Evolutionary conservation across 2,888 invertebrate species (phyloP), one percentile per base, ranked within the genome.

Genomic region (Meliscaeva auricollis): DNA sequence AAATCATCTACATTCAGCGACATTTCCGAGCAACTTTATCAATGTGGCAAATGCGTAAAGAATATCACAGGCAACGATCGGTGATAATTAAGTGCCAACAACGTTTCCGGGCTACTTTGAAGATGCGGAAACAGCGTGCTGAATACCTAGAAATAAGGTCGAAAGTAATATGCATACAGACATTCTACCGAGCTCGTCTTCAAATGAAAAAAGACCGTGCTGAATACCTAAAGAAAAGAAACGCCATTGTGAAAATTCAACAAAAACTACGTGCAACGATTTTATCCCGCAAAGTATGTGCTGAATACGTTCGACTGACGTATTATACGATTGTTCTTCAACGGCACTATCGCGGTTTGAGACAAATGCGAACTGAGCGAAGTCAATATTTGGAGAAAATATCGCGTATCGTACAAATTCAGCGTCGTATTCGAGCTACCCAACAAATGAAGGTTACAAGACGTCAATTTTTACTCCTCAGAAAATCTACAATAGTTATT

Each of bases 1-100:
- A 87, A 22, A 89, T 90, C 20, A 89, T 88, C 77, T 7, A 90
- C 89, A 87, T 93, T 90, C 88, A 93, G 90, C 89, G 92, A 92
- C 85, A 69, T 2, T 90, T 89, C 54, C 88, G 87, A 13, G 90
- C 91, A 1, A 66, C 89, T 26, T 88, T 89, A 38, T 26, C 75
- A 0, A 91, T 91, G 91, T 89, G 89, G 3, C 88, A 88, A 3
- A 89, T 90, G 60, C 89, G 90, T 3, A 90, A 90, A 11, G 89
- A 90, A 50, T 91, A 66, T 89, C 73, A 88, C 74, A 0, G 90
- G 88, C 0, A 90, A 87, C 48, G 66, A 48, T 30, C 6, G 2
- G 20, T 35, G 9, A 66, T 66, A 20, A 66, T 66, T 6, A 50
- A 22, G 20, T 50, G 32, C 11, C 92, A 93, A 74, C 88, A 87